Base-by-base conservation (phyloP, 2,888 invertebrate species). In the Entomobrya multifasciata region DNA sequence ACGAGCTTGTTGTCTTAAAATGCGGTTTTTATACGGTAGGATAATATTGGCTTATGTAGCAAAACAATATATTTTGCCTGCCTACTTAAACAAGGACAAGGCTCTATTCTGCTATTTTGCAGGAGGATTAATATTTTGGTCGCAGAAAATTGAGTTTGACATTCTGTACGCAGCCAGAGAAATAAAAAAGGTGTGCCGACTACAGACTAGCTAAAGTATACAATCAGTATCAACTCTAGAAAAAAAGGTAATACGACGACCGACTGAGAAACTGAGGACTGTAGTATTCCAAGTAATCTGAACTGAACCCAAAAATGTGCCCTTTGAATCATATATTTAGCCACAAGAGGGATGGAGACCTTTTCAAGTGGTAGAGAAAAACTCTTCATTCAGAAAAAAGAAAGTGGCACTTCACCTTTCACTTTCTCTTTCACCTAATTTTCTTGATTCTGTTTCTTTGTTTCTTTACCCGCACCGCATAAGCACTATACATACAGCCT, bases 371-470 rank as follows among this genome's bases (percentile, higher is more conserved):
- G 52, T 30, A n/a, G 30, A 52, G 57, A 41, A 81, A 70, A 72
- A 44, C 81, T 72, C 81, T 81, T 81, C 3, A 72, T 22, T n/a
- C n/a, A 5, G 47, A 27, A 78, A 78, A 78, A 44, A 60, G 57
- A 57, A 78, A 82, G 82, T 74, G 60, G 72, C 81, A 74, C 82
- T 82, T 82, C 82, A 82, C 72, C 74, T 74, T 82, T 62, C 62
- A 74, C 78, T 36, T 78, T 27, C 25, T 5, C 20, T 25, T 80
- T 27, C 44, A 15, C n/a, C 30, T 77, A 6, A 3, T 27, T 52
- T n/a, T 36, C 17, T 47, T 36, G 11, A 20, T 47, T 62, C 62
- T 44, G 4, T 76, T 77, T n/a, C 55, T 41, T 77, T 67, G 44
- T 67, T n/a, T 41, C 20, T 65, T 41, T 25, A n/a, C 17, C 27